phyloP scores from a whole-genome alignment of 2,888 invertebrate species.

The Megalurothrips usitatus region DNA sequence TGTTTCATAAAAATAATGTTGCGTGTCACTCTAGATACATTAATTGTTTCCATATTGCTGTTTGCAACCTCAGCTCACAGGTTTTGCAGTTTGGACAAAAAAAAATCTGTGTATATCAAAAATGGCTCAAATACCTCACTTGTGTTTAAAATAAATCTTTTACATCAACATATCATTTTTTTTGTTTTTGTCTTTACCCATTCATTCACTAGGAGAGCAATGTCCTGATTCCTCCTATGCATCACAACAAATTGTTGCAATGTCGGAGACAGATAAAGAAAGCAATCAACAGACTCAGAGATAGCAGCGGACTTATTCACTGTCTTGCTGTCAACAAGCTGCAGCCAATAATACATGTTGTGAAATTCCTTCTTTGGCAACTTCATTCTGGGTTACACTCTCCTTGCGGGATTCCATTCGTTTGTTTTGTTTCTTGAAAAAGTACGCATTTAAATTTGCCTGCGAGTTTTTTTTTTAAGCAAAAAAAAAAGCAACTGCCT shows the following conservation, averaged over 20 bases:
- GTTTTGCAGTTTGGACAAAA: not conserved
- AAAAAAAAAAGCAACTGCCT: too few species aligned
- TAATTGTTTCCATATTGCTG: slow-evolving; percentile 23
- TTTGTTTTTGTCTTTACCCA: not conserved
- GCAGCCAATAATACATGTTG: not conserved
- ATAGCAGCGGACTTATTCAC: not conserved
- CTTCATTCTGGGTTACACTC: too few species aligned
- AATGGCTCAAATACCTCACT: slow-evolving; percentile 26
- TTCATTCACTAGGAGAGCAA: not conserved
- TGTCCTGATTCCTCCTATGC: too few species aligned
- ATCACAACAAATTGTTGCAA: too few species aligned
- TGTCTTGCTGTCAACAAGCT: not conserved
- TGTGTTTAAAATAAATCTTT: slow-evolving; percentile 25
- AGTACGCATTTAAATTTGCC: too few species aligned
- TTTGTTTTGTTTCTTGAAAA: too few species aligned
- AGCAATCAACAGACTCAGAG: not conserved
- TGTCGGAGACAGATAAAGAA: not conserved
- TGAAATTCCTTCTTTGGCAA: too few species aligned
- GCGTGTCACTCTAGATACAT: slow-evolving; percentile 13
- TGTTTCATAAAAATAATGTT: not conserved
- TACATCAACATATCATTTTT: slow-evolving; percentile 13
- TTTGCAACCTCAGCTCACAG: slow-evolving; percentile 11
- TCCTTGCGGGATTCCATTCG: too few species aligned
- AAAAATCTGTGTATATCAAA: slow-evolving; percentile 17
- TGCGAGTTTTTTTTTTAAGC: too few species aligned